phyloP scores from a whole-genome alignment of 2,888 invertebrate genomes.

The Anodontia alba region DNA sequence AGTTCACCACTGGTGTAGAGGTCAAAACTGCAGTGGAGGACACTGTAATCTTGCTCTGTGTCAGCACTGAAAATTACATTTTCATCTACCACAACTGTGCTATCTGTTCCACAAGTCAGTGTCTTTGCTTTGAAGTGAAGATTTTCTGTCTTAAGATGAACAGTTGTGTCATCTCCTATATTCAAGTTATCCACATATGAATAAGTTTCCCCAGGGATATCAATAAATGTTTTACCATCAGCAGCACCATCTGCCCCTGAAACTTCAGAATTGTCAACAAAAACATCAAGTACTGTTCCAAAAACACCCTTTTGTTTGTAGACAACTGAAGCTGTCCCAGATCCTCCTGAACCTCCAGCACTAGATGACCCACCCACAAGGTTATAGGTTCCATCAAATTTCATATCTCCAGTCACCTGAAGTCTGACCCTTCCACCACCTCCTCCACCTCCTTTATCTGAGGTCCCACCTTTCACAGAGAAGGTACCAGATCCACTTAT shows the following conservation, averaged over 20 bases:
- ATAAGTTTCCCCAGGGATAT: constrained; percentile 32
- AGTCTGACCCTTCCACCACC: constrained; percentile 73
- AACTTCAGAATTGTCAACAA: constrained; percentile 53
- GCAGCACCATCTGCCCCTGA: constrained; percentile 35
- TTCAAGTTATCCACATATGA: constrained; percentile 51
- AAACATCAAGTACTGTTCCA: constrained; percentile 40
- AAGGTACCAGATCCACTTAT: constrained; percentile 63
- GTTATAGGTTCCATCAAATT: constrained; percentile 62
- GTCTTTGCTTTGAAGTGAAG: constrained; percentile 62
- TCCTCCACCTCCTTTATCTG: constrained; percentile 65
- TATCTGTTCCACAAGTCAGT: constrained; percentile 63
- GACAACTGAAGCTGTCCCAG: constrained; percentile 68
- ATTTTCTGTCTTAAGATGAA: constrained; percentile 45
- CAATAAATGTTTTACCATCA: constrained; percentile 61
- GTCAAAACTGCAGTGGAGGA: constrained; percentile 70
- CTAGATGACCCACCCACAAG: constrained; percentile 65
- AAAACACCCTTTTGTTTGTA: too few species aligned
- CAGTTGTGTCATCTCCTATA: constrained; percentile 55
- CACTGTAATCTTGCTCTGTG: constrained; percentile 59
- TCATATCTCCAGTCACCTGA: constrained; percentile 53
- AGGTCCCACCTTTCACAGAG: constrained; percentile 62
- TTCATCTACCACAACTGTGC: constrained; percentile 62
- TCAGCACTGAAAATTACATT: constrained; percentile 70
- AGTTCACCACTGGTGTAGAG: constrained; percentile 64
- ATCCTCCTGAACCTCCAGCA: constrained; percentile 62